Conservation (phyloP, 2,113 vertebrate species). For the Crocuta crocuta region DNA sequence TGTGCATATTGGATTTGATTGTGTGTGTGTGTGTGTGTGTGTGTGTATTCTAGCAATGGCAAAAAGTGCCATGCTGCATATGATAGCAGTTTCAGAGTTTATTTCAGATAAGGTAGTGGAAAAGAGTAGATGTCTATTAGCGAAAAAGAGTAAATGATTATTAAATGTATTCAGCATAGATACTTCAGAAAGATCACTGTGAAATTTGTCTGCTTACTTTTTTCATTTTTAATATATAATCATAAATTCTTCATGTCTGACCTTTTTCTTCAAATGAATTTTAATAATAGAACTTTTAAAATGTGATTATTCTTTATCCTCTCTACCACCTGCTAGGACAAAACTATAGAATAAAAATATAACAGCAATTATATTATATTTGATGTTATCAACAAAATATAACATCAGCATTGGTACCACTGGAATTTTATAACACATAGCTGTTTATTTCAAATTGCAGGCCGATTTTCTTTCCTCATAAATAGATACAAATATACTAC, state of each 20-base stretch:
- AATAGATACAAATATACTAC: background rate
- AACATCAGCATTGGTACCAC: background rate
- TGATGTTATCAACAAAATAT: background rate
- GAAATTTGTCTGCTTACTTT: background rate
- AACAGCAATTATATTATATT: too few species aligned
- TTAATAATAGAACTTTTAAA: conserved; percentile 27
- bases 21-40: background rate
- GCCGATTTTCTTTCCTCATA: background rate
- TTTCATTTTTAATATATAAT: conserved; percentile 31
- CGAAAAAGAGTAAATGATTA: background rate
- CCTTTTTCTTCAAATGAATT: conserved; percentile 24
- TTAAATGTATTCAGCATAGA: conserved; percentile 11
- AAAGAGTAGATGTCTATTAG: too few species aligned
- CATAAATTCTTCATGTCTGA: background rate
- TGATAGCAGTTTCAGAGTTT: background rate
- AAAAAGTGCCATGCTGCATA: background rate
- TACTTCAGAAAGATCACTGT: background rate
- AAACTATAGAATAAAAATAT: background rate
- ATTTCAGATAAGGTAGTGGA: background rate
- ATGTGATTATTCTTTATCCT: conserved; percentile 17
- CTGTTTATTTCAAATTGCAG: background rate
- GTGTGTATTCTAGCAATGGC: background rate
- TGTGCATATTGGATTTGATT: background rate
- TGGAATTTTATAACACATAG: background rate
- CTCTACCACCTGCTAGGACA: background rate